These are phyloP conservation scores for Alauda arvensis DNA, from an alignment of 2,797 vertebrate species.

Conservation along the genomic window DNA sequence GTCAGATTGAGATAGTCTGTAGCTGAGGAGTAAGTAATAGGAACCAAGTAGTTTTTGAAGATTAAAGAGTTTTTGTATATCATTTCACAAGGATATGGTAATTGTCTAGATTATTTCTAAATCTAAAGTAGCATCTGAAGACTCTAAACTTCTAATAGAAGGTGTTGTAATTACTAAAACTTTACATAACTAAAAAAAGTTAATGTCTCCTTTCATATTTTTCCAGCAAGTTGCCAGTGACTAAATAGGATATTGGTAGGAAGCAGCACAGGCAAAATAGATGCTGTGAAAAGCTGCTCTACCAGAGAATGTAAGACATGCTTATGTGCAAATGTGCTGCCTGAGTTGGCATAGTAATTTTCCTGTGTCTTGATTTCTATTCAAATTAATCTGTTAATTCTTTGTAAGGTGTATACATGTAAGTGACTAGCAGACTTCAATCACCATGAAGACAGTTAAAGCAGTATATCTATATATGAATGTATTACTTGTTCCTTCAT, in stretches of 20 bases:
- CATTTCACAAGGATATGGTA: neutral
- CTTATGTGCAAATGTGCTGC: neutral
- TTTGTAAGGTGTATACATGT: neutral
- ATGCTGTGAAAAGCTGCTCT: constrained; percentile 1
- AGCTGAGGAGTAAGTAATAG: neutral
- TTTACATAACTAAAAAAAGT: neutral
- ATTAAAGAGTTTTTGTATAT: neutral
- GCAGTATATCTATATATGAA: neutral
- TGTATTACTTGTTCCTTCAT: neutral
- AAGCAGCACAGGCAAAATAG: constrained; percentile 17
- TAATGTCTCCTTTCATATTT: neutral
- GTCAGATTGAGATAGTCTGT: neutral
- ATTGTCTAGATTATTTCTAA: neutral
- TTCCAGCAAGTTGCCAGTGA: neutral
- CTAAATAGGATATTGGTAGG: constrained; percentile 11
- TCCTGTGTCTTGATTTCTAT: constrained; percentile 23
- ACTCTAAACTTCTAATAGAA: neutral
- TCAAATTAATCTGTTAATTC: constrained; percentile 10
- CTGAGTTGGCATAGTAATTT: neutral
- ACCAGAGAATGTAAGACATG: neutral
- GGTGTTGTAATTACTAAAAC: neutral
- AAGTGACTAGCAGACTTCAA: neutral
- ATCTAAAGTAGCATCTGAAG: neutral
- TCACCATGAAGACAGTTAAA: neutral
- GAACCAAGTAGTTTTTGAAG: neutral